Evolutionary conservation across 2,888 invertebrate species (phyloP), one percentile per base, ranked within the genome.

Genomic region (Eupithecia subumbrata): DNA sequence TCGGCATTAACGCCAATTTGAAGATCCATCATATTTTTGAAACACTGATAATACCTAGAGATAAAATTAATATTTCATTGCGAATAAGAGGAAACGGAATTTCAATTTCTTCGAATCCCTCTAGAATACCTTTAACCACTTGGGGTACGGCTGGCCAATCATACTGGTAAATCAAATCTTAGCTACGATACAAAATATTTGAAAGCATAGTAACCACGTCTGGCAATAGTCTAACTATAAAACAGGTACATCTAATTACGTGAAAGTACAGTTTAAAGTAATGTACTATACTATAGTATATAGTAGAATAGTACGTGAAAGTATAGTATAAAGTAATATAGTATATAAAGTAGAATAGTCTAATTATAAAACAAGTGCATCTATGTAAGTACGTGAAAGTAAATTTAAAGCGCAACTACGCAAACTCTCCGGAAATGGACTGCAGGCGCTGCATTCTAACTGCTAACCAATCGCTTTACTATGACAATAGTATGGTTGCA

Each of bases 1-100:
- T 30, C 52, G 48, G 40, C 18, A 72, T 69, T 45, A 75, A 75
- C 63, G 72, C 45, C 72, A 72, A 75, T 68, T 70, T 71, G n/a
- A 63, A 63, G 67, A 68, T 74, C 25, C 40, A 22, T 68, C 43
- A 68, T 68, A 37, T 68, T 68, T 68, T 25, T 40, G 43, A 68
- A 68, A 43, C 68, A 40, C 43, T 45, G 43, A 68, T 67, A 67
- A 37, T 37, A 37, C 43, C 25, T 68, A 22, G 5, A 43, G 43
- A 25, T 68, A 45, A 67, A 43, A 68, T 40, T n/a, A 40, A 40
- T 64, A 34, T 64, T 64, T 34, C 25, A 37, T 45, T 22, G 40
- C 43, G 43, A 8, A 40, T n/a, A 22, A 43, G 5, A 43, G 12
- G 14, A 67, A 67, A 67, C 12, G n/a, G 43, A 45, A 43, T 45